Base-by-base conservation (phyloP, 2,888 invertebrate genomes). In the Diarsia mendica region DNA sequence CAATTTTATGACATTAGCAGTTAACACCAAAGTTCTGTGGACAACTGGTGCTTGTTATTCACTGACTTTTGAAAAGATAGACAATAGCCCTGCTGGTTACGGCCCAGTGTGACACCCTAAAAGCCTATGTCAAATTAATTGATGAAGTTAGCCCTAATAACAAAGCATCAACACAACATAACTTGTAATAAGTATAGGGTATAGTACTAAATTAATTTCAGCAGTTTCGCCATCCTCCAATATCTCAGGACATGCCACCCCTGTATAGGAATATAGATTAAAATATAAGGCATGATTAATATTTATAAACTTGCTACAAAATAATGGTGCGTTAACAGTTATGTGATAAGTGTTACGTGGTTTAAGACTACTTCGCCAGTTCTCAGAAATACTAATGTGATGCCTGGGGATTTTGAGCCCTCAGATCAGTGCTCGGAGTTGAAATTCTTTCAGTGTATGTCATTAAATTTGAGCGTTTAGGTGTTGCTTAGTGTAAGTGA, bases 281-380 rank as follows among this genome's bases (percentile, higher is more conserved):
- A 53, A 53, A 49, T 23, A 48, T 61, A 80, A 44, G 51, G 69
- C 33, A 69, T 85, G 82, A 85, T 53, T 65, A 77, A 63, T 86
- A 85, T 85, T 77, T 82, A 84, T 85, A 53, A 81, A 81, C 63
- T 84, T 51, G 69, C 77, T 78, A 80, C 71, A 80, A 85, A 80
- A 48, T 65, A 73, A 76, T 63, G 81, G 86, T 84, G 85, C 85
- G 78, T 67, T 85, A 67, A 73, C 71, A 66, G 70, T 75, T 86
- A 84, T 84, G 53, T 77, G 69, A 69, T 86, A 80, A 84, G 74
- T 84, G 75, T 70, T 85, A 60, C 39, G 79, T 77, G 64, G 76
- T 75, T 58, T 67, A 69, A 65, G n/a, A 70, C 49, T 64, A 67
- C n/a, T 61, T 6, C 0, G 6, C 61, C 61, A 13, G 39, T 39